A percentile compares a stretch with the other conserved stretches of the same genome.
phyloP scores from a whole-genome alignment of 2,797 vertebrate species.

The Helarctos malayanus region DNA sequence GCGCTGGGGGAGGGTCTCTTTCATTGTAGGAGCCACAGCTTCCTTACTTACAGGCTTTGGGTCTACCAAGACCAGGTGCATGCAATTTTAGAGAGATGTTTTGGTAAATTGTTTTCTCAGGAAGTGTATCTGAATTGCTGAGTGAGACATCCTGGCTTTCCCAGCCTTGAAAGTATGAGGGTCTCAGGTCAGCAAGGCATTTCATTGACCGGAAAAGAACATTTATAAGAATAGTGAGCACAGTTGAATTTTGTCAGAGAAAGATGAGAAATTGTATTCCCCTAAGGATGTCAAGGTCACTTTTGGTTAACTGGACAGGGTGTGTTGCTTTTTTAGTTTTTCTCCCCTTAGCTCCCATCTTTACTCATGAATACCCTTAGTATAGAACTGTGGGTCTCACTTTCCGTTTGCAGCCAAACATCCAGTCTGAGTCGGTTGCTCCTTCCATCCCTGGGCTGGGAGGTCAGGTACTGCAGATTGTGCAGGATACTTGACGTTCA shows the following conservation, averaged over 20 bases:
- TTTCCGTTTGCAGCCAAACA: not conserved
- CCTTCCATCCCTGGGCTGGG: not conserved
- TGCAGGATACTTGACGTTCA: not conserved
- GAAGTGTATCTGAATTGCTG: not conserved
- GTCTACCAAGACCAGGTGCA: not conserved
- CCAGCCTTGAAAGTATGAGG: not conserved
- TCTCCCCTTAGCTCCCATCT: not conserved
- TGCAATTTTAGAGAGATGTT: not conserved
- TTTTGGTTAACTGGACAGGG: not conserved
- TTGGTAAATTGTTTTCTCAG: not conserved
- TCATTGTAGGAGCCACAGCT: not conserved
- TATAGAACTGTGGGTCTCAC: not conserved
- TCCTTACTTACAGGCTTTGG: not conserved
- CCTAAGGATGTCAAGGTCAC: not conserved
- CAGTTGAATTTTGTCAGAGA: not conserved
- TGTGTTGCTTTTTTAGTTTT: not conserved
- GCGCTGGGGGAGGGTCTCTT: accelerated
- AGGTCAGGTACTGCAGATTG: not conserved
- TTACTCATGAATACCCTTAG: not conserved
- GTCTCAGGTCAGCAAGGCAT: not conserved
- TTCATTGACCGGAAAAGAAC: not conserved
- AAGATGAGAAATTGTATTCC: constrained; percentile 1
- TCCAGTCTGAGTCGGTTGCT: not conserved
- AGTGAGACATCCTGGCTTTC: not conserved
- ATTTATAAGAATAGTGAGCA: not conserved